Evolutionary conservation across 2,113 vertebrate species (phyloP), one percentile per base, ranked within the genome.

Genomic region (Bubalus kerabau): DNA sequence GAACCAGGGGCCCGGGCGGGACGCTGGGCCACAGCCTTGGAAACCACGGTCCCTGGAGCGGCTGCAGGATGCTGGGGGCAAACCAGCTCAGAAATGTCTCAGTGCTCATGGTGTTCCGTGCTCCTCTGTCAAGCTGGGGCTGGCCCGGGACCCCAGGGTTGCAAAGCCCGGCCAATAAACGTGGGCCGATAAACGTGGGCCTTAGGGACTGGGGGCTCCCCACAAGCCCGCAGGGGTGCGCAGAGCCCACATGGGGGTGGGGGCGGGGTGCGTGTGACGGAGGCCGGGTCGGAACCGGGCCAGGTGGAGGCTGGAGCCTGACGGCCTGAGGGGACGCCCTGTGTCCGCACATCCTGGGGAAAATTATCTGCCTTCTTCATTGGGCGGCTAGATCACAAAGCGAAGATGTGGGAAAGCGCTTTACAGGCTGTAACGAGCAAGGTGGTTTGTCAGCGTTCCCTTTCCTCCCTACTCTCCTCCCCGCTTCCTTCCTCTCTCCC

Each of bases 91-190:
- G n/a, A 40, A 12, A 15, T 5, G 54, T 21, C 54, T 78, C 11
- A 5, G 7, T 1, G 54, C 52, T 54, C 32, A 2, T 14, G 30
- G 15, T 9, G 1, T 12, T 23, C n/a, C 1, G 6, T 30, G 67
- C 43, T 32, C 43, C 87, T 74, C 86, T 50, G 30, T 30, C 10
- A 56, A 56, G 36, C 52, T 57, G 67, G 46, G 17, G 36, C 24
- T 26, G 3, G 52, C 26, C 16, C 4, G 21, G 67, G 7, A 23
- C 24, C 12, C 7, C 11, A 23, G 87, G 46, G 7, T 6, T n/a
- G 32, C 4, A n/a, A 52, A 80, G 54, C 56, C 24, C 16, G 1
- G 21, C 89, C 9, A 16, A 17, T 60, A 6, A n/a, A n/a, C 28
- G 1, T 13, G 56, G 40, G 9, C 24, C 3, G 14, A 43, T 43